A percentile compares a stretch with the other conserved stretches of the same genome.
Conservation (phyloP, 2,113 vertebrate species). For the Erythrolamprus reginae region DNA sequence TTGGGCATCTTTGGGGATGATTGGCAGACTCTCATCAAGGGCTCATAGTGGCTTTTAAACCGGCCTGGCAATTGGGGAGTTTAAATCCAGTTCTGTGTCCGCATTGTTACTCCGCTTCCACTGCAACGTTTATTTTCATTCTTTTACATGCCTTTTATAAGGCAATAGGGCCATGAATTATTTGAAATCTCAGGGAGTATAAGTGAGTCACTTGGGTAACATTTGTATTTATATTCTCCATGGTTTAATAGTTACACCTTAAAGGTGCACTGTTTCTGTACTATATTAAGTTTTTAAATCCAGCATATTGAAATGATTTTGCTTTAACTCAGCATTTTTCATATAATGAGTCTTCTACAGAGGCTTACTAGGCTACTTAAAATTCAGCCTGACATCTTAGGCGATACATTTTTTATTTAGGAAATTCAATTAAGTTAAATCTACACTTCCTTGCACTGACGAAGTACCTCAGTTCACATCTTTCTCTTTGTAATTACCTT, state of each 20-base stretch:
- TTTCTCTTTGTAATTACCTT: constrained; percentile 41
- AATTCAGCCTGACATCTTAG: constrained; percentile 32
- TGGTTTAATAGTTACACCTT: not conserved
- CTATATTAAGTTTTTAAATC: constrained; percentile 30
- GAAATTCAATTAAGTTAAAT: constrained; percentile 46
- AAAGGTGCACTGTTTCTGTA: constrained; percentile 7
- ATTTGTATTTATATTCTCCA: constrained; percentile 31
- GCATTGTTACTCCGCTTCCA: no score
- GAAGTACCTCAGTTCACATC: constrained; percentile 36
- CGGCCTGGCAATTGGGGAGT: no score
- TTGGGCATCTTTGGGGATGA: no score
- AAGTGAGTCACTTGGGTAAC: not conserved
- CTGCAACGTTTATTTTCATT: not conserved
- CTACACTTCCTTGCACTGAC: constrained; percentile 28
- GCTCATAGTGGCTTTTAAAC: no score
- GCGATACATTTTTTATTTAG: constrained; percentile 39
- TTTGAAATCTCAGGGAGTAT: constrained; percentile 17
- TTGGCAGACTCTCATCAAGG: no score
- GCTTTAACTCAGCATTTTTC: constrained; percentile 18
- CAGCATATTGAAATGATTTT: constrained; percentile 19
- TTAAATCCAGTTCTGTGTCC: no score
- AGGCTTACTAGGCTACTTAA: constrained; percentile 15
- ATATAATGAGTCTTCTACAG: constrained; percentile 20
- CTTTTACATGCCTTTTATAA: not conserved
- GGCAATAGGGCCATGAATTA: not conserved